phyloP scores from a whole-genome alignment of 2,888 invertebrate genomes.

The Leucoma salicis region DNA sequence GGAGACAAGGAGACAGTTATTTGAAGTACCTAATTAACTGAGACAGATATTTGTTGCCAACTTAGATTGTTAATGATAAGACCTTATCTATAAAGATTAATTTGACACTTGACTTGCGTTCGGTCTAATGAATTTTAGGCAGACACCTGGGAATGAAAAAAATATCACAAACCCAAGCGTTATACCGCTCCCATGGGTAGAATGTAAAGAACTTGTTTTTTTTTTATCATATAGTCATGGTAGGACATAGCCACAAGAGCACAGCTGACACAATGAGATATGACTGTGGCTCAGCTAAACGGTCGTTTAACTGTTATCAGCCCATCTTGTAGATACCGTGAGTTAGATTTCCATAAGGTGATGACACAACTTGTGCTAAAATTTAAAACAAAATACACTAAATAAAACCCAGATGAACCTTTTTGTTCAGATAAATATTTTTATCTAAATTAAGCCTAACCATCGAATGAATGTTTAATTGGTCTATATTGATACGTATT shows the following conservation, averaged over 20 bases:
- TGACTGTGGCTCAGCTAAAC: neutral
- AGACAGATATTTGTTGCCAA: neutral
- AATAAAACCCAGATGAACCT: too few relatives aligned
- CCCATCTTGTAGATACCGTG: neutral
- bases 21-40: neutral
- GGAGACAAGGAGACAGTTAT: neutral
- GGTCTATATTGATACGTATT: too few relatives aligned
- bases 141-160: neutral
- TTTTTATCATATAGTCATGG: neutral
- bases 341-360: neutral
- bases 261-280: neutral
- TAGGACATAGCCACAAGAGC: neutral
- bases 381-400: too few relatives aligned
- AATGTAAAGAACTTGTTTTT: neutral
- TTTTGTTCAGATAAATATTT: too few relatives aligned
- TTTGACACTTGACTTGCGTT: constrained; percentile 1
- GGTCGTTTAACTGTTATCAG: neutral
- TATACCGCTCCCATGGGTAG: neutral
- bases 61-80: neutral
- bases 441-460: too few relatives aligned
- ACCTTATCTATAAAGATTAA: neutral
- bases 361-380: too few relatives aligned
- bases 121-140: neutral
- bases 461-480: too few relatives aligned
- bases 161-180: neutral